Conservation (phyloP, 2,888 invertebrate genomes). For the Tupiocoris notatus region DNA sequence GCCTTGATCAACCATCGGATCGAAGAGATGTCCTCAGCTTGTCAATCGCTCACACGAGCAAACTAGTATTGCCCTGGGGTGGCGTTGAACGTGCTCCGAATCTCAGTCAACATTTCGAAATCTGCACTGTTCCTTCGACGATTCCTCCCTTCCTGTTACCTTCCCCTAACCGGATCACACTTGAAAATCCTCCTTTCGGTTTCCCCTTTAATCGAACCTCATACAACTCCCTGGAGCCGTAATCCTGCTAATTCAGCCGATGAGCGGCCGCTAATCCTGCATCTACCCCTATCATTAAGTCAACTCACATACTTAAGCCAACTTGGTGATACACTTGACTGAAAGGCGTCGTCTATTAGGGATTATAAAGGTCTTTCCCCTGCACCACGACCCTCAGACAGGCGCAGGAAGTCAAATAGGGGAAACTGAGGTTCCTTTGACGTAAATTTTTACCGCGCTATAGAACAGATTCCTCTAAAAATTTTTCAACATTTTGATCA, state of each 20-base stretch:
- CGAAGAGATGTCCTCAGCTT: background rate
- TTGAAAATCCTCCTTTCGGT: background rate
- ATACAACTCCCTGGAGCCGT: background rate
- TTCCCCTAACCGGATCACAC: constrained; percentile 1
- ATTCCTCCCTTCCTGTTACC: background rate
- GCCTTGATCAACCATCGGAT: background rate
- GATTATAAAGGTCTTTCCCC: no score
- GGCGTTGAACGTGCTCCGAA: background rate
- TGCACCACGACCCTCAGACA: no score
- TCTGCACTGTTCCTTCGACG: background rate
- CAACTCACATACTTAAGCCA: constrained; percentile 18
- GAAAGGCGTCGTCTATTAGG: background rate
- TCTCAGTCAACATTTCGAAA: background rate
- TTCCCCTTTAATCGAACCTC: background rate
- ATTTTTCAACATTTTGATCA: no score
- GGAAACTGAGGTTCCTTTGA: no score
- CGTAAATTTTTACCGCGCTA: no score
- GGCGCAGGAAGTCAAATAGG: no score
- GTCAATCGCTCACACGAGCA: background rate
- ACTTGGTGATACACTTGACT: background rate
- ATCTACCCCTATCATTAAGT: background rate
- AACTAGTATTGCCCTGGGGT: background rate
- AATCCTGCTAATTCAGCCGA: constrained; percentile 16
- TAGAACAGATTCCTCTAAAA: no score
- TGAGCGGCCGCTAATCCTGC: constrained; percentile 15